Evolutionary conservation across 1,140 invertebrate genomes (phyloP), one percentile per base, ranked within the genome.

Genomic region (Ceratina calcarata): DNA sequence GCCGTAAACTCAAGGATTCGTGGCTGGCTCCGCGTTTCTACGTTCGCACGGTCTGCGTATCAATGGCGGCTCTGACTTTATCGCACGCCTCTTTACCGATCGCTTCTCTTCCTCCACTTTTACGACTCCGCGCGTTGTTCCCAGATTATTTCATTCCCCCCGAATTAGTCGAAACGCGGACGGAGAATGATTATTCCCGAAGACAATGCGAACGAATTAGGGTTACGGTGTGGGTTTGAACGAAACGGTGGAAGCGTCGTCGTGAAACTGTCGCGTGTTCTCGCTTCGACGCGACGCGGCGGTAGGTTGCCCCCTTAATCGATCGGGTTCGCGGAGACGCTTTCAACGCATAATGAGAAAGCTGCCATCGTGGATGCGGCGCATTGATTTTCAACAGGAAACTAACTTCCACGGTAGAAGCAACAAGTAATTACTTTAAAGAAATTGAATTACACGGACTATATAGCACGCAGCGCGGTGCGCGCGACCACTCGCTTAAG

Each of bases 21-120:
- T 66, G 51, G 60, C 53, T 58, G 61, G 22, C 24, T n/a, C n/a
- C 58, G 67, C 53, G 18, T 32, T 65, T 51, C 27, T 15, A 15
- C 65, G 64, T 32, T 65, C 71, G 53, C 60, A 77, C 80, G 69
- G 78, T 72, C 67, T 85, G 89, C 90, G 92, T 93, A 93, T 92
- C 91, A 93, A 93, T 93, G 91, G 91, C 91, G 91, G 87, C 88
- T 91, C 88, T 67, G 84, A 71, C 32, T 76, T 80, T 84, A 83
- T 81, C 87, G 89, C 89, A 87, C 88, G 58, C 78, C 76, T 78
- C 70, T 74, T 77, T 70, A 77, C 37, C 80, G 75, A 83, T 86
- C 85, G 57, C 32, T 61, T 16, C 12, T 53, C 58, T 49, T 2
- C 18, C 24, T 22, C 67, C 60, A n/a, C 37, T 37, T 12, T 20